A percentile compares a stretch with the other conserved stretches of the same genome.
Evolutionary conservation across 2,113 vertebrate species (phyloP).

Genomic region (Pogona vitticeps): DNA sequence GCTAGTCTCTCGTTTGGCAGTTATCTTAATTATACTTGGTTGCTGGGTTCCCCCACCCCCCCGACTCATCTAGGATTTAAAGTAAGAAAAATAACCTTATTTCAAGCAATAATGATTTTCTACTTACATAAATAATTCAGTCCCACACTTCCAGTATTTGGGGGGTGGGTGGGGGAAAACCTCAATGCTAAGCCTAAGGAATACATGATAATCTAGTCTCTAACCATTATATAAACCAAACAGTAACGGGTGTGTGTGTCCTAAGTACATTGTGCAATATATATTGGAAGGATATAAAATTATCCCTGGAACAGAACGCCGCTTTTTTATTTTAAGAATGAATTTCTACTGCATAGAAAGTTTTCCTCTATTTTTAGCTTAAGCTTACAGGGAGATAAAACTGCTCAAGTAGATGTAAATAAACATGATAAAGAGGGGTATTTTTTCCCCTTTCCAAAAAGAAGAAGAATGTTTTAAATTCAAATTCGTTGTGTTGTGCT

Average conservation of each 20-base stretch:
- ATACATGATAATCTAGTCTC: background rate
- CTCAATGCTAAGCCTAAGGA: background rate
- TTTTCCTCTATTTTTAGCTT: background rate
- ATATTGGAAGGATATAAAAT: background rate
- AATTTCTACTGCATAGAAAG: background rate
- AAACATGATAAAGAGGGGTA: background rate
- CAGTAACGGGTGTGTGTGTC: background rate
- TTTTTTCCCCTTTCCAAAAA: no score
- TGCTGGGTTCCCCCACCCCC: background rate
- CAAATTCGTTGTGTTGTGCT: background rate
- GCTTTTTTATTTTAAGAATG: background rate
- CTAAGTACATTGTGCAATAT: background rate
- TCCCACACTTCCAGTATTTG: conserved; percentile 12
- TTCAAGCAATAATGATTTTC: conserved; percentile 24
- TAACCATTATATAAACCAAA: background rate
- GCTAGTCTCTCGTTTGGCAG: background rate
- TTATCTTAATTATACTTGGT: conserved; percentile 15
- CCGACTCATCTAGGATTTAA: conserved; percentile 23
- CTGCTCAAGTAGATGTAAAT: background rate
- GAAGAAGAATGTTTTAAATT: background rate
- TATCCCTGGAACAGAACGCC: conserved; percentile 3
- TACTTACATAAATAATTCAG: conserved; percentile 19
- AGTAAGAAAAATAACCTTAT: conserved; percentile 39
- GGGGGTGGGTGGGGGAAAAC: background rate
- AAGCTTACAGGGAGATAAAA: background rate